Evolutionary conservation across 30 jellyfish, hydroid and myxozoan genomes (phyloP).

Genomic region (Aurelia aurita complex sp. Pacific): DNA sequence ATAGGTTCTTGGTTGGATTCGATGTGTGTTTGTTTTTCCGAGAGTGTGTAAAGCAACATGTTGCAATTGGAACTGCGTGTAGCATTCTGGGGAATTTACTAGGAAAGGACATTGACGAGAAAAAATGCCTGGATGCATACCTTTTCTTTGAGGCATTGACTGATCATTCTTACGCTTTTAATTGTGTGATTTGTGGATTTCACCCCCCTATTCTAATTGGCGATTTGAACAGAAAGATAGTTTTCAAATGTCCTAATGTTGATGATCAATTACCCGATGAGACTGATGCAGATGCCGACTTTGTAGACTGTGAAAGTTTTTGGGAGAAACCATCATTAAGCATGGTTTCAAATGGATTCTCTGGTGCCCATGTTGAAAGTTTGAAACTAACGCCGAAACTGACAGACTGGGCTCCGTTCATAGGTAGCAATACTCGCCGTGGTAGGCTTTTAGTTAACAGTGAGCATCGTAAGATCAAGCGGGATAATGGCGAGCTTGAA

Average conservation of each 20-base stretch:
- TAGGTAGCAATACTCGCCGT: conserved; percentile 17
- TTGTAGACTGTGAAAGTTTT: conserved; percentile 21
- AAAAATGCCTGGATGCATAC: conserved; percentile 13
- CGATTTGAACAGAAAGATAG: conserved; percentile 57
- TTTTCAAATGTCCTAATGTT: conserved; percentile 18
- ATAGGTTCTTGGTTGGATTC: conserved; percentile 30
- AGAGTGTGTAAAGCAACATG: conserved; percentile 29
- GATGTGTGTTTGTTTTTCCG: conserved; percentile 45
- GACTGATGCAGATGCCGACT: conserved; percentile 20
- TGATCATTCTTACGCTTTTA: conserved; percentile 4
- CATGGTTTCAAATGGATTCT: conserved; percentile 34
- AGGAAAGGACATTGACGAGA: no score
- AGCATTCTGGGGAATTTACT: not conserved
- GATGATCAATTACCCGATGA: not conserved
- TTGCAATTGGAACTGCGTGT: conserved; percentile 17
- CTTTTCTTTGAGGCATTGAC: conserved; percentile 36
- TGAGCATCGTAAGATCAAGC: conserved; percentile 38
- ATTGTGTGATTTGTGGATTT: conserved; percentile 36
- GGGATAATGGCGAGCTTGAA: conserved; percentile 25
- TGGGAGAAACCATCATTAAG: conserved; percentile 38
- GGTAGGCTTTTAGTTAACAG: conserved; percentile 22
- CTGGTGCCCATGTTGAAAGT: not conserved
- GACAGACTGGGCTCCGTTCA: conserved; percentile 58
- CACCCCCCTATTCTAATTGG: conserved; percentile 25
- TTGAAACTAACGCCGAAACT: conserved; percentile 30